Conservation (phyloP, 2,113 vertebrate species). For the Datnioides undecimradiatus region DNA sequence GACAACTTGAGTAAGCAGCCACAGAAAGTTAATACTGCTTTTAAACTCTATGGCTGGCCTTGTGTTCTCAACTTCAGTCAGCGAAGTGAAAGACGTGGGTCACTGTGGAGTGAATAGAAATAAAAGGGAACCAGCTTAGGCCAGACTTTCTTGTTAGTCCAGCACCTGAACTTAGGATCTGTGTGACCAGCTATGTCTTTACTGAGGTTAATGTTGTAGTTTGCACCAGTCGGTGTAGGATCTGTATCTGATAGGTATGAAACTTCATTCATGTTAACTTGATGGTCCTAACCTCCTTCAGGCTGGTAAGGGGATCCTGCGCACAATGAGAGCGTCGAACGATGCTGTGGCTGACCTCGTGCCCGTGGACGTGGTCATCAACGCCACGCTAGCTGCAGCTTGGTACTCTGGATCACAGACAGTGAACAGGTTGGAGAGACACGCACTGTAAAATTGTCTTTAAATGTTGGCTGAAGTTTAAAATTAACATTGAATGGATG, state of each 20-base stretch:
- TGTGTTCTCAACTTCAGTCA: too few species aligned
- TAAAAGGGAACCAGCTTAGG: too few species aligned
- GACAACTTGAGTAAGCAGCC: too few species aligned
- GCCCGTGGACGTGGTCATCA: slow-evolving; percentile 97
- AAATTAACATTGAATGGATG: background rate
- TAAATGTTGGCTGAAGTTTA: background rate
- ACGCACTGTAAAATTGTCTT: background rate
- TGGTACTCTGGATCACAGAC: slow-evolving; percentile 96
- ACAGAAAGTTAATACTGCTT: too few species aligned
- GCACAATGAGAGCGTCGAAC: slow-evolving; percentile 97
- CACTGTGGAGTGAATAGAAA: too few species aligned
- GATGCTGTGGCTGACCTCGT: slow-evolving; percentile 95
- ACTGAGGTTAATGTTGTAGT: background rate
- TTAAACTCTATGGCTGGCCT: too few species aligned
- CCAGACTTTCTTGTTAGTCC: background rate
- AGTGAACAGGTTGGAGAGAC: slow-evolving; percentile 82
- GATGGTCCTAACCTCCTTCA: slow-evolving; percentile 64
- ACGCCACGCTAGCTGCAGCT: slow-evolving; percentile 92
- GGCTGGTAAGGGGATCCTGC: slow-evolving; percentile 99
- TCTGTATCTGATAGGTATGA: background rate
- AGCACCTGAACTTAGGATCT: background rate
- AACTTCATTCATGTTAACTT: too few species aligned
- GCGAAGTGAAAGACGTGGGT: too few species aligned
- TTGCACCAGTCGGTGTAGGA: background rate
- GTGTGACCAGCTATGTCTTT: background rate